Evolutionary conservation across 1,140 invertebrate genomes (phyloP).

Genomic region (Drosophila auraria): DNA sequence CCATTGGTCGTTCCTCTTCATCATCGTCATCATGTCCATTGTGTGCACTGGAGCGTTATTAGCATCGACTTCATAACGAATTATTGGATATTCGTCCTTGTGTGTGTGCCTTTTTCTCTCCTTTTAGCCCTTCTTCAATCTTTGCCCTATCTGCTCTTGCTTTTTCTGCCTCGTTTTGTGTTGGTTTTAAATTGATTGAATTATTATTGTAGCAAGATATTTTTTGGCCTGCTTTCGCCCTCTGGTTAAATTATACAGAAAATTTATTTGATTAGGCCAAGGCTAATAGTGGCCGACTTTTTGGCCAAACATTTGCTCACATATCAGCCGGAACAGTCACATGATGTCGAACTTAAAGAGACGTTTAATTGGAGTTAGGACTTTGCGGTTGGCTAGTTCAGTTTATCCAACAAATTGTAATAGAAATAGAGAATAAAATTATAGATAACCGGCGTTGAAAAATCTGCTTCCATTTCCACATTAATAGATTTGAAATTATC

Average conservation of each 20-base stretch:
- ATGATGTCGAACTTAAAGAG: not conserved
- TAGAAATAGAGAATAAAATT: not conserved
- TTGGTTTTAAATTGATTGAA: conserved; percentile 81
- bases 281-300: conserved; percentile 20
- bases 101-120: conserved; percentile 19
- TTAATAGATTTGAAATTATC: not conserved
- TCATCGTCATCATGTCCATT: conserved; percentile 61
- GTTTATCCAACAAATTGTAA: not conserved
- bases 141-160: conserved; percentile 31
- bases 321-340: conserved; percentile 16
- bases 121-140: conserved; percentile 12
- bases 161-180: conserved; percentile 52
- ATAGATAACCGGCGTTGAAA: not conserved
- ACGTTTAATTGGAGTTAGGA: conserved; percentile 1
- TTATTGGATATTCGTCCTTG: conserved; percentile 72
- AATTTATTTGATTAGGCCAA: conserved; percentile 30
- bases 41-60: conserved; percentile 79
- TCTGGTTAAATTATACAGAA: conserved; percentile 31
- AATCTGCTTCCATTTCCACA: not conserved
- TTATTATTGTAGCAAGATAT: conserved; percentile 62
- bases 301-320: conserved; percentile 33
- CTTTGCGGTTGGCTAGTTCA: not conserved
- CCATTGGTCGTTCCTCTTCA: conserved; percentile 33
- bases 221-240: conserved; percentile 21
- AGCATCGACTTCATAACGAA: conserved; percentile 81